Evolutionary conservation across 2,113 vertebrate species (phyloP), one percentile per base, ranked within the genome.

Genomic region (Hemibagrus wyckioides): DNA sequence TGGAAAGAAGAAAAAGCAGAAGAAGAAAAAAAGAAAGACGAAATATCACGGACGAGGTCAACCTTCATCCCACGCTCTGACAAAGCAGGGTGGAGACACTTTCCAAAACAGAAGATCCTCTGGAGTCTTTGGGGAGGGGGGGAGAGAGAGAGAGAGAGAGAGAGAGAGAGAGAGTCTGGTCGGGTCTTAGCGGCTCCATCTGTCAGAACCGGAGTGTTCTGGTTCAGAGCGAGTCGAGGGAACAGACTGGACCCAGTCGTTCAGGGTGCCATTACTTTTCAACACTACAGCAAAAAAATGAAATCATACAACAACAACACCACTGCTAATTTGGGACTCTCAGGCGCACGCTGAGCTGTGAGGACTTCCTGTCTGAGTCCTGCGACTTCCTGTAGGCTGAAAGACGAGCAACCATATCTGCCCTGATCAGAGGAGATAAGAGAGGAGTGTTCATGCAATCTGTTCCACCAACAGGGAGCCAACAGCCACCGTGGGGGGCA

Each of bases 131-230:
- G 65, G 28, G 85, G 50, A 36, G 6, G 54, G 48, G 6, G n/a
- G 65, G 14, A 54, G 88, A 65, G 87, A 87, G 67, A 85, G 3
- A 15, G 21, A 25, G 14, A 36, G 6, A 54, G 28, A n/a, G n/a
- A 54, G 83, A 85, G 90, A 48, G 44, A 3, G 44, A 5, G 44
- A 48, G 86, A 92, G 36, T 89, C 88, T 6, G 73, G 80, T 86
- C 84, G 76, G 86, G 80, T 92, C 87, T 41, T 80, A 86, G 81
- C 44, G 56, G 87, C 81, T 63, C 90, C 88, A 91, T 92, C 91
- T 87, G 73, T 92, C 90, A 90, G 88, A 82, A 28, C 63, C 56
- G 56, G 57, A 84, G 89, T 44, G 3, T 25, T 50, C 52, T 41
- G 54, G 80, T 80, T 63, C 86, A 76, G 73, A 21, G 57, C 0